Evolutionary conservation across 2,888 invertebrate genomes (phyloP), one percentile per base, ranked within the genome.

Genomic region (Hirtodrosophila trivittata): DNA sequence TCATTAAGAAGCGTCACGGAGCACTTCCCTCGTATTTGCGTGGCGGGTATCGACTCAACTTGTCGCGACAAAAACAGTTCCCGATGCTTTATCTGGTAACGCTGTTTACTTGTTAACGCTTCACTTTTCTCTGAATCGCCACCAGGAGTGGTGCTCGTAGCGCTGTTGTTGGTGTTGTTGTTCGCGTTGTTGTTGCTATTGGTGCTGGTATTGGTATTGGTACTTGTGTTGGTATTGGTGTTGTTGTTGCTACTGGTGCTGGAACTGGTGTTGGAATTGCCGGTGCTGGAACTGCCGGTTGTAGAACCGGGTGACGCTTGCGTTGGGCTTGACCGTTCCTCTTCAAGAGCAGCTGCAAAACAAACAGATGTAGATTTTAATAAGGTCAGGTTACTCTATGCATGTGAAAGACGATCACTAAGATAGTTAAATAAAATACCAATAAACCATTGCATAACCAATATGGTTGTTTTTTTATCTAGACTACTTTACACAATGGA

Each of bases 21-120:
- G 93, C 99, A 99, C 93, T 99, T 99, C 91, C 98, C 99, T 90
- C 99, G 94, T 89, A 99, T 99, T 92, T 98, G 97, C 66, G 98
- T 99, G 80, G 99, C 99, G 65, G 99, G 98, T 91, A 99, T 93
- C 62, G 98, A 98, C 92, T 99, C 99, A 88, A 98, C 97, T 93
- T 97, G 97, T 86, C 99, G 95, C 45, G 99, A 98, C 77, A 99
- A 94, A 93, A 99, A 99, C 89, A 99, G 93, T 92, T 99, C 99
- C 88, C 98, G 94, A 91, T 99, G 99, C 91, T 97, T 97, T 91
- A 98, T 94, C 92, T 98, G 97, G 92, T 98, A 97, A 88, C 96
- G 94, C 92, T 97, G 96, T 91, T 97, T 96, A 80, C 95, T 93
- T 89, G 94, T 94, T 88, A 97, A 92, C 93, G 93, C 91, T 94